Evolutionary conservation across 1,140 invertebrate species (phyloP).

Genomic region (Lucilia cuprina): DNA sequence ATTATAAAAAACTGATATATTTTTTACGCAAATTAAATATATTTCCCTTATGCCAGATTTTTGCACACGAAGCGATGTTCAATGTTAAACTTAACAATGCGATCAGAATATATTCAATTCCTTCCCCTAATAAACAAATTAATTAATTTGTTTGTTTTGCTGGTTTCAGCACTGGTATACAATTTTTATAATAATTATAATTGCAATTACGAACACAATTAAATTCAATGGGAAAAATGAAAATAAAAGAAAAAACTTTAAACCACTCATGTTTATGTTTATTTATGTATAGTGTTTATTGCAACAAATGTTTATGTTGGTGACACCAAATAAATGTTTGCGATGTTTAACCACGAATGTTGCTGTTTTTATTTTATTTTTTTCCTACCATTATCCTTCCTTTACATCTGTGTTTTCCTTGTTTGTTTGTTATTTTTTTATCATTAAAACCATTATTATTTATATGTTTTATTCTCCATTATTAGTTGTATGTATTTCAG

Average conservation of each 20-base stretch:
- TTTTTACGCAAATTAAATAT: no score
- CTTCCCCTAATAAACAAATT: no score
- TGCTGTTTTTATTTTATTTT: neutral
- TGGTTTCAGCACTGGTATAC: no score
- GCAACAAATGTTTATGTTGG: slow-evolving; percentile 7
- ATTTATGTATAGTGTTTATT: slow-evolving; percentile 13
- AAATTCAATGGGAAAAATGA: neutral
- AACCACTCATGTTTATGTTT: slow-evolving; percentile 11
- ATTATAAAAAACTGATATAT: no score
- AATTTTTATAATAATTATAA: no score
- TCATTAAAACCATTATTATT: neutral
- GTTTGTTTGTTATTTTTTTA: neutral
- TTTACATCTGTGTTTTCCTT: neutral
- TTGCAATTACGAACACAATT: no score
- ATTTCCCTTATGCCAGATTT: no score
- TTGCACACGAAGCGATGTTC: no score
- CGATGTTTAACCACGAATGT: slow-evolving; percentile 2
- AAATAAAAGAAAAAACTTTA: neutral
- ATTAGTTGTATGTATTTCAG: no score
- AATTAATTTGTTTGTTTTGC: no score
- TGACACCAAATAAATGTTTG: neutral
- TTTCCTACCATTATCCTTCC: neutral
- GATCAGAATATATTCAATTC: no score
- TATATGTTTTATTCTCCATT: neutral
- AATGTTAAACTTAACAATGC: no score